Conservation (phyloP, 2,797 vertebrate species). For the Molossus alvarezi region DNA sequence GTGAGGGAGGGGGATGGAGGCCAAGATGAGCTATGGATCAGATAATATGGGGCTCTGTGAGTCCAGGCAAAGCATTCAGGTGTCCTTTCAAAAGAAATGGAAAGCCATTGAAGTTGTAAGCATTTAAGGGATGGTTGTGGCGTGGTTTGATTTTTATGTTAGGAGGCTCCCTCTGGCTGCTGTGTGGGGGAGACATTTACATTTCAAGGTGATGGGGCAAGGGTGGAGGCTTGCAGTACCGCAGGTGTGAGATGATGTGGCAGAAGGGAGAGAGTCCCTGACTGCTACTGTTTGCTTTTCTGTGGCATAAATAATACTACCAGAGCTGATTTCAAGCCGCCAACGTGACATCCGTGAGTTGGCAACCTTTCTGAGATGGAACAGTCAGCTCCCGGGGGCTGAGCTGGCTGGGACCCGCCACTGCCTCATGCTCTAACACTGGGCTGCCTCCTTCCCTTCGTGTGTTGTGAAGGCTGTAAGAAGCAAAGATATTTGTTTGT, state of each 20-base stretch:
- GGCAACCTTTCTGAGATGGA: not conserved
- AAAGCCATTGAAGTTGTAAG: not conserved
- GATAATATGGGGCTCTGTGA: not conserved
- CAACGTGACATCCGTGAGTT: rapidly evolving
- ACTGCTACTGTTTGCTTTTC: not conserved
- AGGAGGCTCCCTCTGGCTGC: not conserved
- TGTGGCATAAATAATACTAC: not conserved
- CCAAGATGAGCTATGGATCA: not conserved
- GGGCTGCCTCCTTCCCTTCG: not conserved
- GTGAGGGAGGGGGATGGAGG: not conserved
- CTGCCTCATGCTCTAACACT: not conserved
- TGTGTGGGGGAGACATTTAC: not conserved
- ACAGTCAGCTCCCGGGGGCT: not conserved
- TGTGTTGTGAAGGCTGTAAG: not conserved
- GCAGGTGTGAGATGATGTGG: not conserved
- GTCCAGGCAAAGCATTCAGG: not conserved
- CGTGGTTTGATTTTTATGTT: not conserved
- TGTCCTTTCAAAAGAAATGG: not conserved
- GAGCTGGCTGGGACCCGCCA: rapidly evolving
- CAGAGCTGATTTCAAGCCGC: not conserved
- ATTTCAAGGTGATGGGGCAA: not conserved
- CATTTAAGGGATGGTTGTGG: too few relatives aligned
- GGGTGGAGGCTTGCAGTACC: not conserved
- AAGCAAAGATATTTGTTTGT: not conserved
- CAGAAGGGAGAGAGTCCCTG: not conserved